These are phyloP conservation scores for Siderastrea siderea DNA, from an alignment of 92 coral and sea anemone genomes.

Conservation along the genomic window DNA sequence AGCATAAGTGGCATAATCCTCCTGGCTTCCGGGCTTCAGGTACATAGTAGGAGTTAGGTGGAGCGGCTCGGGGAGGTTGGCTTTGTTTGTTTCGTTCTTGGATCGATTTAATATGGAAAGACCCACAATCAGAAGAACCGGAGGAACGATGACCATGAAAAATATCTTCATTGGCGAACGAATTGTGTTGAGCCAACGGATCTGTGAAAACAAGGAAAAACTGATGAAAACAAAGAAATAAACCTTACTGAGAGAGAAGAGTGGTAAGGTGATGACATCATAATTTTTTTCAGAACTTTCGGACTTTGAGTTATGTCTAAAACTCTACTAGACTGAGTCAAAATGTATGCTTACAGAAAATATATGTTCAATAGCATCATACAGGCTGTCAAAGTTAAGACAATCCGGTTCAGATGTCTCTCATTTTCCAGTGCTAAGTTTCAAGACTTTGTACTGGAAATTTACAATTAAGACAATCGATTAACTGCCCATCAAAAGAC, in stretches of 20 bases:
- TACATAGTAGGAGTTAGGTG: conserved; percentile 72
- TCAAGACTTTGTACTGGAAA: no score
- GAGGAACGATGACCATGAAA: conserved; percentile 83
- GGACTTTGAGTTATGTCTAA: no score
- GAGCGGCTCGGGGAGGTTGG: conserved; percentile 37
- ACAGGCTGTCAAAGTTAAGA: no score
- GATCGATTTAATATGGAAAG: conserved; percentile 45
- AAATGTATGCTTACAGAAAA: no score
- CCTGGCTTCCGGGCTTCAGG: conserved; percentile 77
- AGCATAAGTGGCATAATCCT: conserved; percentile 69
- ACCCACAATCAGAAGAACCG: conserved; percentile 76
- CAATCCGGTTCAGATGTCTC: no score
- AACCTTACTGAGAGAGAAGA: background rate
- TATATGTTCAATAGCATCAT: no score
- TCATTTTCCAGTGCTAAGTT: no score
- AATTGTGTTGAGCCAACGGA: conserved; percentile 74
- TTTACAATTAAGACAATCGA: no score
- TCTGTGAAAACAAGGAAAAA: conserved; percentile 45
- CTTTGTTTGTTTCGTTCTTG: conserved; percentile 15
- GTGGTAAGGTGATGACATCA: no score
- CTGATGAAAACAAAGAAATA: background rate
- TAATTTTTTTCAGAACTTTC: no score
- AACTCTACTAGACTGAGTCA: no score
- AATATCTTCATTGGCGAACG: conserved; percentile 79
- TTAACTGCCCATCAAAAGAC: no score